A percentile compares a stretch with the other conserved stretches of the same genome.
phyloP scores from a whole-genome alignment of 2,113 vertebrate genomes.

The Lagopus muta region DNA sequence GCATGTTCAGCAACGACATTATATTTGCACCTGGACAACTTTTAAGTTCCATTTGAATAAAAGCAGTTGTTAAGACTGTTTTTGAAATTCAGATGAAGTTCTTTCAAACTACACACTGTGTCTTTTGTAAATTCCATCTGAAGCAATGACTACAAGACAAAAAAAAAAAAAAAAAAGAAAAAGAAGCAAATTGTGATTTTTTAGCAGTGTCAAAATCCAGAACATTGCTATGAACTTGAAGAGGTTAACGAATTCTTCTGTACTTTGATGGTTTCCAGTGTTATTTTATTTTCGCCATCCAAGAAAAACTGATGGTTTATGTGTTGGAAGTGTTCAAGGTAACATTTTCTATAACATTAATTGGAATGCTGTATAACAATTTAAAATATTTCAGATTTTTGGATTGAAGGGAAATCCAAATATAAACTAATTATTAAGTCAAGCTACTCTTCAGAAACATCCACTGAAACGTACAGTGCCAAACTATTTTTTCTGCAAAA shows the following conservation, averaged over 20 bases:
- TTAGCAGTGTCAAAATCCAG: background rate
- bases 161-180: background rate
- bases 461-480: background rate
- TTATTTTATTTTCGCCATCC: background rate
- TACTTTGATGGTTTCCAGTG: background rate
- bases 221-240: background rate
- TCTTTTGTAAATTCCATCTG: background rate
- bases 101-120: background rate
- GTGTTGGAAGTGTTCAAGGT: background rate
- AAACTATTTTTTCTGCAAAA: background rate
- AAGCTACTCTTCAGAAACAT: background rate
- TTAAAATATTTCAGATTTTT: background rate
- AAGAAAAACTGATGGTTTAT: background rate
- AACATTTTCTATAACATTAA: background rate
- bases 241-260: background rate
- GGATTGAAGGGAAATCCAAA: fast-evolving
- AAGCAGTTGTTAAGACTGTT: background rate
- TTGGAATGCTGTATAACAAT: background rate
- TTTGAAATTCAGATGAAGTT: background rate
- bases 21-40: background rate
- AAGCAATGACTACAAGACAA: background rate
- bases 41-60: background rate
- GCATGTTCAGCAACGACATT: background rate
- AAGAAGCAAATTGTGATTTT: no score
- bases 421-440: background rate